A percentile compares a stretch with the other conserved stretches of the same genome.
Conservation (phyloP, 2,113 vertebrate genomes). For the Oncorhynchus nerka region DNA sequence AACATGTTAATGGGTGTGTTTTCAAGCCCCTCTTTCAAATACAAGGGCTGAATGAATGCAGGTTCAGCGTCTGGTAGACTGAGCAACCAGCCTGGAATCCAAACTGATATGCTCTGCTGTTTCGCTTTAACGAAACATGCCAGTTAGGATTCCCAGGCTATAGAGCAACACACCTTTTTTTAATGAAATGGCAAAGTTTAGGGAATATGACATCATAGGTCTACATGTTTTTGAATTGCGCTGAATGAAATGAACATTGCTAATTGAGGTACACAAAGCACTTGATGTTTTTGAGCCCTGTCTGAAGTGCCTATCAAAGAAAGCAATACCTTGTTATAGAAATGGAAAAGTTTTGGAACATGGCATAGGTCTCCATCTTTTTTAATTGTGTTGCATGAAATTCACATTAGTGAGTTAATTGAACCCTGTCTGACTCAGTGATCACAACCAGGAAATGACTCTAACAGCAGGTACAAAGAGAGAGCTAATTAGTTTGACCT, state of each 20-base stretch:
- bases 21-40: conserved; percentile 25
- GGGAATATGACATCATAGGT: no score
- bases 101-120: no score
- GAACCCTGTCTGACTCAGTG: conserved; percentile 57
- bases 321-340: no score
- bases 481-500: conserved; percentile 80
- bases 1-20: conserved; percentile 27
- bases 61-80: conserved; percentile 1
- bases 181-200: no score
- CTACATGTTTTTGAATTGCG: background rate
- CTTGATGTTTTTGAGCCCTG: conserved; percentile 61
- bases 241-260: background rate
- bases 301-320: conserved; percentile 26
- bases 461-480: conserved; percentile 62
- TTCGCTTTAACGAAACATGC: no score
- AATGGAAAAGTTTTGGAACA: no score
- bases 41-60: conserved; percentile 21
- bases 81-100: background rate
- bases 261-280: background rate
- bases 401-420: conserved; percentile 26
- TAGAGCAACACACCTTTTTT: no score
- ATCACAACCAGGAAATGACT: conserved; percentile 47
- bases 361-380: background rate
- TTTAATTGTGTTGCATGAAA: background rate
- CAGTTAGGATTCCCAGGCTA: no score